A percentile compares a stretch with the other conserved stretches of the same genome.
These are phyloP conservation scores for Dryocosmus kuriphilus DNA, from an alignment of 2,888 invertebrate genomes.

Conservation along the genomic window DNA sequence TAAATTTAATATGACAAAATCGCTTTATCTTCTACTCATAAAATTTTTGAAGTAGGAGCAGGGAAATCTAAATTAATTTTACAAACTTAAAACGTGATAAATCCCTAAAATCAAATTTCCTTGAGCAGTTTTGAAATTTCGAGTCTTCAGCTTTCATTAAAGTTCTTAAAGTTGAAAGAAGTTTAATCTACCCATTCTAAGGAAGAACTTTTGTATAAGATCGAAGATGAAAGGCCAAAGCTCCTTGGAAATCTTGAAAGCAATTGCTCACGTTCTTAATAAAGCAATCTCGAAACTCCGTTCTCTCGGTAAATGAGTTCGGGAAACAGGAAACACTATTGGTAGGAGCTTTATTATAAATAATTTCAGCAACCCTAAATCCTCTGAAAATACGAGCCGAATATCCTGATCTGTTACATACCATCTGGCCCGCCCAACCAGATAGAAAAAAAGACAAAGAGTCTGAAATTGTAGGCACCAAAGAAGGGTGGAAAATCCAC, in stretches of 20 bases:
- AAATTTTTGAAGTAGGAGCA: too few species aligned
- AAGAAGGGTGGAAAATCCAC: background rate
- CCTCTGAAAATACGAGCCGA: background rate
- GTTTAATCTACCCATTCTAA: background rate
- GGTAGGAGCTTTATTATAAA: background rate
- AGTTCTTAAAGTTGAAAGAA: background rate
- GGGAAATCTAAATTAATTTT: too few species aligned
- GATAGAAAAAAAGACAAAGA: background rate
- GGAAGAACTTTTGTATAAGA: slow-evolving; percentile 1
- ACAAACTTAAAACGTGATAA: too few species aligned
- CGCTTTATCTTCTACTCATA: too few species aligned
- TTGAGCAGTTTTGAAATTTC: background rate
- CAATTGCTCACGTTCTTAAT: background rate
- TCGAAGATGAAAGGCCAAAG: background rate
- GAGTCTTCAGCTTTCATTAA: background rate
- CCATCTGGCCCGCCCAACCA: background rate
- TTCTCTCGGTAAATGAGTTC: background rate
- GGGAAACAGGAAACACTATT: background rate
- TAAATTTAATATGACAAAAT: too few species aligned
- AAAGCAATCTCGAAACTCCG: background rate
- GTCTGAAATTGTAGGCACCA: background rate
- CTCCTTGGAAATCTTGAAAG: background rate
- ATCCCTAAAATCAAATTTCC: too few species aligned
- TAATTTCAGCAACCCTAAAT: background rate
- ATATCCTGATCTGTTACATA: background rate